Evolutionary conservation across 2,113 vertebrate species (phyloP), one percentile per base, ranked within the genome.

Genomic region (Neomonachus schauinslandi): DNA sequence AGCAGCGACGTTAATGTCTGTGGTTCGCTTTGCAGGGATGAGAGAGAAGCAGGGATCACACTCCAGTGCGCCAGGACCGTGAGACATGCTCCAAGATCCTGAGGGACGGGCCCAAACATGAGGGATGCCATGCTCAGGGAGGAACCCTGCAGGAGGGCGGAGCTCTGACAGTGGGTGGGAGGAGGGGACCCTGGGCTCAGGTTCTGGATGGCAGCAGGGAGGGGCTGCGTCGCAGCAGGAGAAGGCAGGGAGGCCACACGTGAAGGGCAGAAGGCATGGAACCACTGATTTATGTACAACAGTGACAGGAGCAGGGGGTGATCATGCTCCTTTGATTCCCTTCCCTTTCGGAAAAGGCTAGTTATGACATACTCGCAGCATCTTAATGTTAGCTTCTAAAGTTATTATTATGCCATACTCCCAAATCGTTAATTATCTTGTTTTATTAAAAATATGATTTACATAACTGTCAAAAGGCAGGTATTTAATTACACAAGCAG

Each of bases 1-100:
- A 6, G 55, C 28, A 18, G 28, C 2, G 42, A 11, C 9, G 8
- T 0, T 4, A 10, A 31, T 9, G 42, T 10, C 46, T 16, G 8
- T 0, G 46, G 26, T 21, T n/a, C 1, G 18, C 31, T 21, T 6
- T 11, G 49, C 31, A 7, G 49, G 49, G 49, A 53, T 2, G 76
- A n/a, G 16, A n/a, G 16, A 18, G 49, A 49, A 79, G 22, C 11
- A 6, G 12, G 36, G 22, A 13, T 14, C 71, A 24, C 71, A 6
- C 36, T 11, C 36, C 24, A 3, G 76, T 12, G 76, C 10, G 5
- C 49, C 4, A 0, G 46, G 26, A 49, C 72, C 13, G 14, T 16
- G 72, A 14, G 24, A 76, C 26, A 7, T 13, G 26, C 14, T 76
- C 72, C 3, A 0, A 16, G 46, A 79, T 16, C 49, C 76, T 8